A percentile compares a stretch with the other conserved stretches of the same genome.
Evolutionary conservation across 2,888 invertebrate species (phyloP).

Genomic region (Ormia ochracea): DNA sequence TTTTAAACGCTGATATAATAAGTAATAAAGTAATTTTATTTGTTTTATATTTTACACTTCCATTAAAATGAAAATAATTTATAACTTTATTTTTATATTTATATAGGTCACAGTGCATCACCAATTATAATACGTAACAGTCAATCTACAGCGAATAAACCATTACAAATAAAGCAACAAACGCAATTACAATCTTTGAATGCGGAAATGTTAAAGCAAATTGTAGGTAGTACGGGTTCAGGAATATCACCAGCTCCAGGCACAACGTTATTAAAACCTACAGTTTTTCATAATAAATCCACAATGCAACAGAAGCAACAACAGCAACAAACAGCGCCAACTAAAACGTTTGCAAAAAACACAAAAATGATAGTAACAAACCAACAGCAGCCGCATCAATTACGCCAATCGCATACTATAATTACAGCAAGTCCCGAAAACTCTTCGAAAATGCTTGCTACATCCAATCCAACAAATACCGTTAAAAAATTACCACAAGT

Average conservation of each 20-base stretch:
- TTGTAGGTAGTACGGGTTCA: slow-evolving; percentile 45
- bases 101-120: slow-evolving; percentile 59
- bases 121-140: slow-evolving; percentile 59
- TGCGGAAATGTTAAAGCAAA: slow-evolving; percentile 61
- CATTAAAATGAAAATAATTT: background rate
- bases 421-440: slow-evolving; percentile 35
- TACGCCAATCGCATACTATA: slow-evolving; percentile 13
- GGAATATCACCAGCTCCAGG: slow-evolving; percentile 25
- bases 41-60: background rate
- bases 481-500: slow-evolving; percentile 51
- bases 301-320: slow-evolving; percentile 22
- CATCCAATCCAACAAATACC: slow-evolving; percentile 9
- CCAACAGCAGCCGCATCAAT: slow-evolving; percentile 31
- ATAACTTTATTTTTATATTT: background rate
- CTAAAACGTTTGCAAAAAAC: slow-evolving; percentile 26
- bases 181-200: slow-evolving; percentile 43
- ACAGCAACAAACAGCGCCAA: slow-evolving; percentile 17
- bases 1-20: slow-evolving; percentile 4
- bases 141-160: slow-evolving; percentile 35
- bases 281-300: slow-evolving; percentile 36
- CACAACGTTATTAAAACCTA: slow-evolving; percentile 40
- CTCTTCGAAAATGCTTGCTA: slow-evolving; percentile 35
- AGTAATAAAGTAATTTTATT: background rate
- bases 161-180: slow-evolving; percentile 44
- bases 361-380: slow-evolving; percentile 9